A percentile compares a stretch with the other conserved stretches of the same genome.
Conservation (phyloP, 2,888 invertebrate genomes). For the Heliconius charithonia region DNA sequence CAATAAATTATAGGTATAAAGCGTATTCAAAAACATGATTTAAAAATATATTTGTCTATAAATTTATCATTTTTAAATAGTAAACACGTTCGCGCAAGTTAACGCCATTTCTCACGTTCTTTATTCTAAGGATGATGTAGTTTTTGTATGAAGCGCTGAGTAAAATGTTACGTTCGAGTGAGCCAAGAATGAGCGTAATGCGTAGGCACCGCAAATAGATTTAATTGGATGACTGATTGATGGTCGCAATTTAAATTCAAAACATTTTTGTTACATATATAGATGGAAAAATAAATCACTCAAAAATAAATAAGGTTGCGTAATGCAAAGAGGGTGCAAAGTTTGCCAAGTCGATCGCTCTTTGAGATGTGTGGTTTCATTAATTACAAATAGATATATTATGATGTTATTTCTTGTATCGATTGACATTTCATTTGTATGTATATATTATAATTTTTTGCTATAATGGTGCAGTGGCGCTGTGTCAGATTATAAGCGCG, state of each 20-base stretch:
- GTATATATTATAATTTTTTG: neutral
- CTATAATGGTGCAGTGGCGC: too few species aligned
- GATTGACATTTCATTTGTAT: neutral
- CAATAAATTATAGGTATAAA: neutral
- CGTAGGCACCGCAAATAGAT: constrained; percentile 53
- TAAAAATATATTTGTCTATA: neutral
- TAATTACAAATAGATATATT: neutral
- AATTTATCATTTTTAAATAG: neutral
- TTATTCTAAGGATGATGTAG: constrained; percentile 52
- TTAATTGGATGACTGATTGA: constrained; percentile 54
- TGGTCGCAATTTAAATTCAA: constrained; percentile 43
- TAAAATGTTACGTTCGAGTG: constrained; percentile 56
- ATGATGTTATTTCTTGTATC: too few species aligned
- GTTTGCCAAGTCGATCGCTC: constrained; percentile 24
- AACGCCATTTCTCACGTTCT: constrained; percentile 21
- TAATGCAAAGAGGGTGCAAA: constrained; percentile 11
- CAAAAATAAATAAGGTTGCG: constrained; percentile 37
- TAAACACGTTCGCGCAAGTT: neutral
- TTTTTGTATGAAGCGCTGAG: constrained; percentile 64
- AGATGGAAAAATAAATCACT: constrained; percentile 33
- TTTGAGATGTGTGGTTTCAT: neutral
- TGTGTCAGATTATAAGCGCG: too few species aligned
- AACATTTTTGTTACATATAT: constrained; percentile 41
- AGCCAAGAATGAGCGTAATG: constrained; percentile 48
- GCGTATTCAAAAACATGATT: neutral